These are phyloP conservation scores for Heliconius melpomene DNA, from an alignment of 1,140 invertebrate species.

Conservation along the genomic window DNA sequence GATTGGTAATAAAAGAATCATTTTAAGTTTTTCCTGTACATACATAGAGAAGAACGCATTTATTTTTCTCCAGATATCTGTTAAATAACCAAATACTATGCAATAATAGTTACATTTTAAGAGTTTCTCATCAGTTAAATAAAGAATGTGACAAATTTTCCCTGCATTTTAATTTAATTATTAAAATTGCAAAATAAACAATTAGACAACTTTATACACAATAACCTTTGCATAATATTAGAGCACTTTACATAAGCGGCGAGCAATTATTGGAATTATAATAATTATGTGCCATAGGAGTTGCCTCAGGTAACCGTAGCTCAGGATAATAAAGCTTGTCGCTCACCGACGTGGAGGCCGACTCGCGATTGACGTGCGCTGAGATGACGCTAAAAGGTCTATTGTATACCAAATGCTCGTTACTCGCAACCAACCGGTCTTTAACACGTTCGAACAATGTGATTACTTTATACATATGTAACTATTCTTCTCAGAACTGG, in stretches of 20 bases:
- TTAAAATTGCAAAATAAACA: slow-evolving; percentile 20
- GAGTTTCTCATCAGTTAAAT: background rate
- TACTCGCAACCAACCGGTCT: slow-evolving; percentile 73
- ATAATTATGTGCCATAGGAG: slow-evolving; percentile 44
- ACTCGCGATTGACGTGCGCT: slow-evolving; percentile 72
- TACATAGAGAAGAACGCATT: background rate
- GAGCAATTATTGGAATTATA: slow-evolving; percentile 45
- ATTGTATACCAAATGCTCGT: slow-evolving; percentile 79
- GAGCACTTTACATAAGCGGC: slow-evolving; percentile 25
- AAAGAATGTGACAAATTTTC: background rate
- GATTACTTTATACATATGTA: slow-evolving; percentile 70
- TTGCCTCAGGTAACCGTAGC: slow-evolving; percentile 39
- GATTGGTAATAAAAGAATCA: background rate
- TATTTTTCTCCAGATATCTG: background rate
- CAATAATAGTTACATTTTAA: no score
- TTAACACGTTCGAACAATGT: slow-evolving; percentile 76
- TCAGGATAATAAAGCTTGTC: slow-evolving; percentile 59
- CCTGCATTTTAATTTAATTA: background rate
- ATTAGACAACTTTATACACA: slow-evolving; percentile 23
- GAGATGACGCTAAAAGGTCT: slow-evolving; percentile 79
- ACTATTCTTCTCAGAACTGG: slow-evolving; percentile 8
- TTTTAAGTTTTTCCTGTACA: background rate
- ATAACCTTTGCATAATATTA: slow-evolving; percentile 31
- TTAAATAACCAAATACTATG: background rate
- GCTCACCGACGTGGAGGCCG: slow-evolving; percentile 51